Evolutionary conservation across 2,888 invertebrate species (phyloP).

Genomic region (Emesis russula): DNA sequence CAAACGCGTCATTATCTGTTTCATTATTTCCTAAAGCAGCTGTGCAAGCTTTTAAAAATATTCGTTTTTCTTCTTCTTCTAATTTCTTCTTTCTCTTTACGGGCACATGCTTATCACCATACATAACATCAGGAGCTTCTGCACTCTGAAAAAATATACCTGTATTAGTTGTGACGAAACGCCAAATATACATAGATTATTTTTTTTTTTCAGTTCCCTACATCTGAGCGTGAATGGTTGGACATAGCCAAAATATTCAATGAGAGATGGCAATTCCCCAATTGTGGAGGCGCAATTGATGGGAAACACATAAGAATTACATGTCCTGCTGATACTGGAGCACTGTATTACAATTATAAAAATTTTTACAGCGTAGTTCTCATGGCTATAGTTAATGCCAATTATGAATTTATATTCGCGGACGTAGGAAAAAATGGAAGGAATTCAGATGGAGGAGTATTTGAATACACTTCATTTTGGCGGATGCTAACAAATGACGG

Average conservation of each 20-base stretch:
- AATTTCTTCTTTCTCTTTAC: too few species aligned
- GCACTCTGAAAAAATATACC: too few species aligned
- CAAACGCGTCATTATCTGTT: too few species aligned
- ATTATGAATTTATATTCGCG: conserved; percentile 37
- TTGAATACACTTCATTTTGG: conserved; percentile 27
- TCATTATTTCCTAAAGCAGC: too few species aligned
- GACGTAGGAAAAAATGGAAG: conserved; percentile 29
- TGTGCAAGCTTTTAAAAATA: too few species aligned
- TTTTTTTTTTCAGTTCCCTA: conserved; percentile 13
- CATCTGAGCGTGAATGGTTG: conserved; percentile 34
- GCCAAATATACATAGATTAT: too few species aligned
- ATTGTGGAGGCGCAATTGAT: conserved; percentile 59
- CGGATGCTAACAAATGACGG: conserved; percentile 20
- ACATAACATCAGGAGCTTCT: too few species aligned
- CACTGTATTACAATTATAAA: conserved; percentile 57
- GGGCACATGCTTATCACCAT: too few species aligned
- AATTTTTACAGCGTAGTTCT: conserved; percentile 12
- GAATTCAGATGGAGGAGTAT: conserved; percentile 37
- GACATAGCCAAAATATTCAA: conserved; percentile 34
- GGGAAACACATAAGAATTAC: conserved; percentile 59
- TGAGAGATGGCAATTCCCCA: conserved; percentile 56
- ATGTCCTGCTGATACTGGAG: conserved; percentile 42
- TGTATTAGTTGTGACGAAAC: too few species aligned
- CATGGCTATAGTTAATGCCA: conserved; percentile 39
- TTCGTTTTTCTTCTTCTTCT: too few species aligned